Evolutionary conservation across 2,888 invertebrate species (phyloP).

Genomic region (Microdon myrmicae): DNA sequence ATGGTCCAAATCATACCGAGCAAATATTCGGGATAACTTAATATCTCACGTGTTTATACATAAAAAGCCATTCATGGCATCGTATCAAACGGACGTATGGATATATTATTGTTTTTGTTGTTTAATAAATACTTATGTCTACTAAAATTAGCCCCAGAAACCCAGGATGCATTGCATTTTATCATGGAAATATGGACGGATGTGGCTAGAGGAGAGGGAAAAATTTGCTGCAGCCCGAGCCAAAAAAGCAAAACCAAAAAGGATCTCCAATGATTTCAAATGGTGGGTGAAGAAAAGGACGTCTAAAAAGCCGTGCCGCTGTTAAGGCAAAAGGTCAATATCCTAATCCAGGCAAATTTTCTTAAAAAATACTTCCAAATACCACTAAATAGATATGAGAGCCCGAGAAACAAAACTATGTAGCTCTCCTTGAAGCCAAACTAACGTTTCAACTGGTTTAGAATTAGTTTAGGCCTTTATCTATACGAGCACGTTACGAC

Average conservation of each 20-base stretch:
- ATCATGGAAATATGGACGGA: background rate
- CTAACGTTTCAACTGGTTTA: too few relatives aligned
- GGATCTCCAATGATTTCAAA: background rate
- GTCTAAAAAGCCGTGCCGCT: too few relatives aligned
- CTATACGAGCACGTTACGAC: too few relatives aligned
- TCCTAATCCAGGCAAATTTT: too few relatives aligned
- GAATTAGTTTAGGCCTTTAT: too few relatives aligned
- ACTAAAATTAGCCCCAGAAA: background rate
- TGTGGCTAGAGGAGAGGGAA: background rate
- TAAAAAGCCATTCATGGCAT: background rate
- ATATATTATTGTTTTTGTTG: background rate
- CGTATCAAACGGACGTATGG: background rate
- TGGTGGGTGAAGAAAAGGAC: background rate
- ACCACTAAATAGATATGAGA: too few relatives aligned
- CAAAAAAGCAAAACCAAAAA: background rate
- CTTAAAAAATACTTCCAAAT: too few relatives aligned
- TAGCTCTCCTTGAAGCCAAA: too few relatives aligned
- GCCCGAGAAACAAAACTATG: too few relatives aligned
- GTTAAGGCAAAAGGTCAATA: too few relatives aligned
- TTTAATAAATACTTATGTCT: too few relatives aligned
- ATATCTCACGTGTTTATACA: background rate
- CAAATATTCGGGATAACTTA: background rate
- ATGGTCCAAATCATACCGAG: background rate
- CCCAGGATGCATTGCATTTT: background rate
- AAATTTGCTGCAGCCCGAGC: background rate